Conservation (phyloP, 1,140 invertebrate species). For the Drosophila pallidifrons region DNA sequence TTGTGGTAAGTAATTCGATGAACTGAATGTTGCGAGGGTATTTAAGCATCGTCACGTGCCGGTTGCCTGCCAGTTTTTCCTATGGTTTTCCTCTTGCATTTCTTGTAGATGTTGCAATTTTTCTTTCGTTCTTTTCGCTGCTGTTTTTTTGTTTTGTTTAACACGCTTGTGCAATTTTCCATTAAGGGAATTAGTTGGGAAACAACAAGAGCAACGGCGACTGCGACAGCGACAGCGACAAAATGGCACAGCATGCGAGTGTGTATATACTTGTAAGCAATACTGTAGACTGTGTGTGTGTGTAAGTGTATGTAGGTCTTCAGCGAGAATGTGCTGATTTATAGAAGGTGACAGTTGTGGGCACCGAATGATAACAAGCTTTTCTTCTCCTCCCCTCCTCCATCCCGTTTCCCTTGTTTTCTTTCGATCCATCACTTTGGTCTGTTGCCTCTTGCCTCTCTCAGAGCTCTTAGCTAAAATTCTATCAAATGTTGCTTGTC, state of each 20-base stretch:
- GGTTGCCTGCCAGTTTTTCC: conserved; percentile 9
- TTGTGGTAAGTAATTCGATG: neutral
- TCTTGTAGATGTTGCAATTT: conserved; percentile 21
- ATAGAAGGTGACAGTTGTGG: conserved; percentile 83
- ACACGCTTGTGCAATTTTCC: conserved; percentile 74
- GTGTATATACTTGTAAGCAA: conserved; percentile 42
- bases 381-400: conserved; percentile 6
- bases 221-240: conserved; percentile 14
- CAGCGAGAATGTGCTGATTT: conserved; percentile 65
- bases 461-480: conserved; percentile 11
- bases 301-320: conserved; percentile 43
- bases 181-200: conserved; percentile 79
- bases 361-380: conserved; percentile 79
- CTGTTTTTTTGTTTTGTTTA: conserved; percentile 6
- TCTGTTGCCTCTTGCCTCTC: neutral
- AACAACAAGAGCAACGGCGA: conserved; percentile 53
- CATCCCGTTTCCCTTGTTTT: no score
- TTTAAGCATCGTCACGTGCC: conserved; percentile 43
- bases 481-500: conserved; percentile 39
- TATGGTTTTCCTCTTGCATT: neutral
- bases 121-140: conserved; percentile 25
- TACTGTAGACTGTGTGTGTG: conserved; percentile 6
- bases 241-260: conserved; percentile 40
- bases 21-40: conserved; percentile 20
- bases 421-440: neutral